Evolutionary conservation across 2,888 invertebrate genomes (phyloP).

Genomic region (Agrotis exclamationis): DNA sequence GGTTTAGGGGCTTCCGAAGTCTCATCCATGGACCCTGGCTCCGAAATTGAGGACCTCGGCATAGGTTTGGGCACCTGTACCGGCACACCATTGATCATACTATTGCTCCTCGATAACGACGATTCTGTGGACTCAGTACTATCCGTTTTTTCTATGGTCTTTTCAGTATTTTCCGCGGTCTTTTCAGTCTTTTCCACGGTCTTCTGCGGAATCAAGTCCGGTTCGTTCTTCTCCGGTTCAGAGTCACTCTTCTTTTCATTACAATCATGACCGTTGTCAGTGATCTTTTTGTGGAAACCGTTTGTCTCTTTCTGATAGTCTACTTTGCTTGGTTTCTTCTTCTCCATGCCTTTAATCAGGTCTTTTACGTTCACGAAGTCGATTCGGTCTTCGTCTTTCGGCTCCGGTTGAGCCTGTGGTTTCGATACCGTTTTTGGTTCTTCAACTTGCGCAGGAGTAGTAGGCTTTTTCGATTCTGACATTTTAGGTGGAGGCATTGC

Average conservation of each 20-base stretch:
- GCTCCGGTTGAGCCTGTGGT: slow-evolving; percentile 72
- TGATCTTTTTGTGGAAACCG: slow-evolving; percentile 83
- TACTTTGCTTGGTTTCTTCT: slow-evolving; percentile 79
- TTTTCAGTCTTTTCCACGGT: slow-evolving; percentile 60
- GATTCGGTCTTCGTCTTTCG: slow-evolving; percentile 87
- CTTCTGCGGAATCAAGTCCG: slow-evolving; percentile 67
- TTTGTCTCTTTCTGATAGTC: slow-evolving; percentile 81
- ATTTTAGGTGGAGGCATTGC: slow-evolving; percentile 86
- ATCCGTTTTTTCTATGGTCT: slow-evolving; percentile 77
- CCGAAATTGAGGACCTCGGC: slow-evolving; percentile 95
- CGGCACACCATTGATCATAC: slow-evolving; percentile 84
- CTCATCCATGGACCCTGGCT: slow-evolving; percentile 91
- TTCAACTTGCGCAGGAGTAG: slow-evolving; percentile 73
- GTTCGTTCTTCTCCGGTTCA: slow-evolving; percentile 69
- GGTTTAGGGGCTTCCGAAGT: slow-evolving; percentile 88
- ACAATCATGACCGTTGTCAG: slow-evolving; percentile 80
- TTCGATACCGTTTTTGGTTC: slow-evolving; percentile 76
- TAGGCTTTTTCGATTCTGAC: slow-evolving; percentile 77
- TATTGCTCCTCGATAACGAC: slow-evolving; percentile 83
- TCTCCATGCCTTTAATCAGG: slow-evolving; percentile 92
- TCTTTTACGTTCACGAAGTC: slow-evolving; percentile 92
- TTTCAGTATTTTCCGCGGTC: slow-evolving; percentile 63
- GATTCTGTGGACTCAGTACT: slow-evolving; percentile 81
- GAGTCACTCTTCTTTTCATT: slow-evolving; percentile 69
- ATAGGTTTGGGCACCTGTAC: slow-evolving; percentile 94